These are phyloP conservation scores for Cossypha caffra DNA, from an alignment of 2,797 vertebrate genomes.

Conservation along the genomic window DNA sequence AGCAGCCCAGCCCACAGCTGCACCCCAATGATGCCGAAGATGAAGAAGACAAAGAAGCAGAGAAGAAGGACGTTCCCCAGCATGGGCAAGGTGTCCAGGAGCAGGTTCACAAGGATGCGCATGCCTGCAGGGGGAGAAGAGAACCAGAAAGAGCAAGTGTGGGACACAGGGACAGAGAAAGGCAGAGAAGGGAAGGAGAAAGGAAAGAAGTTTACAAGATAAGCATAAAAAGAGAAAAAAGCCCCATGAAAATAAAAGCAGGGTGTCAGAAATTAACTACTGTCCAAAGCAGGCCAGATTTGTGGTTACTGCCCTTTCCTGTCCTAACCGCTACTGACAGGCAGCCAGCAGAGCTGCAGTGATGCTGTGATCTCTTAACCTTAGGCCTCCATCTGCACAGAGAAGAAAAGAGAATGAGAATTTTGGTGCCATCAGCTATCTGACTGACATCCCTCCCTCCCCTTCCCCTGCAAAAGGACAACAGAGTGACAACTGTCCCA, in stretches of 20 bases:
- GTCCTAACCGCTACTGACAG: background rate
- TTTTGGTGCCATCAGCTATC: background rate
- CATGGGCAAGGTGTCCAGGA: conserved; percentile 97
- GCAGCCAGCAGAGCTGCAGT: background rate
- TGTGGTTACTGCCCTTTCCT: background rate
- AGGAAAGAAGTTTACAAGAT: background rate
- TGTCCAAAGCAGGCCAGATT: background rate
- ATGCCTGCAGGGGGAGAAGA: conserved; percentile 78
- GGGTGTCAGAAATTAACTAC: background rate
- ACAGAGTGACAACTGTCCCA: background rate
- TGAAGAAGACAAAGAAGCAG: conserved; percentile 99
- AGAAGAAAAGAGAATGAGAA: background rate
- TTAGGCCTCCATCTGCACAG: background rate
- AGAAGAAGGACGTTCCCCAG: conserved; percentile 96
- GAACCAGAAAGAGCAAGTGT: background rate
- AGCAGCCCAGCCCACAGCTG: conserved; percentile 97
- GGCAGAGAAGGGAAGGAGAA: background rate
- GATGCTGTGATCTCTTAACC: background rate
- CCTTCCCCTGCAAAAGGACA: background rate
- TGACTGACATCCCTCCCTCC: background rate
- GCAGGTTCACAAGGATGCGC: conserved; percentile 97
- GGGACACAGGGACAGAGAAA: background rate
- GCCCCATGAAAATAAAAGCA: background rate
- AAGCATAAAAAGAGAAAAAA: background rate
- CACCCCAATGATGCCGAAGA: conserved; percentile 98